Conservation (phyloP, 2,797 vertebrate genomes). For the Labeo calbasu region DNA sequence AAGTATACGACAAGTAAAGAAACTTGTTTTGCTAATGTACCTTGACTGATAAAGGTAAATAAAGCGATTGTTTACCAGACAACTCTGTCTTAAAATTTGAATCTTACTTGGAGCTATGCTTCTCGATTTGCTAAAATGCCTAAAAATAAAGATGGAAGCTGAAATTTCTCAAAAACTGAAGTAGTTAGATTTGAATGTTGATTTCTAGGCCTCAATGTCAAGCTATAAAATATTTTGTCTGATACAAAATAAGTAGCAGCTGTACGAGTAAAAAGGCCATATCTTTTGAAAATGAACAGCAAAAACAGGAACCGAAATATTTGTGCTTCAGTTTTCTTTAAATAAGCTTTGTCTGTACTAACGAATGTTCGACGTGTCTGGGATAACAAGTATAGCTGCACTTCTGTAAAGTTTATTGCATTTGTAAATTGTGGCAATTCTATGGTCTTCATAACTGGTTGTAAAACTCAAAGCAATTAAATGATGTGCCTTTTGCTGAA, state of each 20-base stretch:
- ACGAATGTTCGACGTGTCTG: not conserved
- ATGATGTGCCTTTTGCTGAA: not conserved
- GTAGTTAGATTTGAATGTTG: not conserved
- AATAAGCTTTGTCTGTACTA: too few relatives aligned
- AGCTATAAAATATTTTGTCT: not conserved
- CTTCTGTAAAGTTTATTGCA: too few relatives aligned
- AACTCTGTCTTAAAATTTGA: not conserved
- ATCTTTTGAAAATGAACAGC: too few relatives aligned
- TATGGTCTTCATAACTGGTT: too few relatives aligned
- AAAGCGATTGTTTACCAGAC: not conserved
- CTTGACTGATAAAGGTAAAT: slow-evolving; percentile 38
- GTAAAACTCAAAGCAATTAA: not conserved
- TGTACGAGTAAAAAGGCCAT: not conserved
- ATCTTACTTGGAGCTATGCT: not conserved
- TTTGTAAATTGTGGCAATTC: too few relatives aligned
- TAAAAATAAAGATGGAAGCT: not conserved
- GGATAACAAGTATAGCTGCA: too few relatives aligned
- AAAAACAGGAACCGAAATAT: too few relatives aligned
- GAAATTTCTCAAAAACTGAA: not conserved
- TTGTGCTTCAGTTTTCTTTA: too few relatives aligned
- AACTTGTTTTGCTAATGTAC: slow-evolving; percentile 24
- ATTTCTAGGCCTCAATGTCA: not conserved
- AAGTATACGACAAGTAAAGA: slow-evolving; percentile 11
- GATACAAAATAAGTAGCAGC: not conserved
- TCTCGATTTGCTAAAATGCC: too few relatives aligned